These are phyloP conservation scores for Mesorhabditis belari DNA, from an alignment of 2,888 invertebrate species.

Conservation along the genomic window DNA sequence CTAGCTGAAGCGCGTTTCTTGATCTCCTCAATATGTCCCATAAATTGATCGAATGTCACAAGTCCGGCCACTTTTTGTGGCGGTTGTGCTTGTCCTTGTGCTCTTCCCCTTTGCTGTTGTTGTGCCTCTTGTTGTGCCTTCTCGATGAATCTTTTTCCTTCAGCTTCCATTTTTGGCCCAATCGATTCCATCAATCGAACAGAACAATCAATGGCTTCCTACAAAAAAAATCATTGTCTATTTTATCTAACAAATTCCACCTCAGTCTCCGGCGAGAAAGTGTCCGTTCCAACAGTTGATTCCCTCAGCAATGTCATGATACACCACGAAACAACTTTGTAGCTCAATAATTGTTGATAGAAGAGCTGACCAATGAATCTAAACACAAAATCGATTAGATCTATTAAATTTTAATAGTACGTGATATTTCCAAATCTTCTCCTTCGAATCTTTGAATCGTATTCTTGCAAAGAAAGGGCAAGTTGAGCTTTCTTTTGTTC, in stretches of 20 bases:
- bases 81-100: too few relatives aligned
- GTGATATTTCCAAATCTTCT: conserved; percentile 45
- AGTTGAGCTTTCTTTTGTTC: conserved; percentile 24
- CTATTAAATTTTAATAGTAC: conserved; percentile 4
- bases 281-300: conserved; percentile 1
- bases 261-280: background rate
- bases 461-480: conserved; percentile 12
- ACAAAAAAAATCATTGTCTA: background rate
- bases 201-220: conserved; percentile 14
- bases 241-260: conserved; percentile 3
- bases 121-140: background rate
- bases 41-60: conserved; percentile 14
- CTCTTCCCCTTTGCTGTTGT: background rate
- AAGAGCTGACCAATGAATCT: conserved; percentile 44
- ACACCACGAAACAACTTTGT: conserved; percentile 31
- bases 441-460: conserved; percentile 26
- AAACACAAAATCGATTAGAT: conserved; percentile 3
- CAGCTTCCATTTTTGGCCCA: conserved; percentile 2
- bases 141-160: background rate
- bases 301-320: conserved; percentile 18
- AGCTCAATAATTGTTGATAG: conserved; percentile 20
- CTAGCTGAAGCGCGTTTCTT: conserved; percentile 17
- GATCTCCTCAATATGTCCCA: conserved; percentile 10
- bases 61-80: conserved; percentile 4
- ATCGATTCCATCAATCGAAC: conserved; percentile 10